These are phyloP conservation scores for Helleia helle DNA, from an alignment of 2,888 invertebrate genomes.

Conservation along the genomic window DNA sequence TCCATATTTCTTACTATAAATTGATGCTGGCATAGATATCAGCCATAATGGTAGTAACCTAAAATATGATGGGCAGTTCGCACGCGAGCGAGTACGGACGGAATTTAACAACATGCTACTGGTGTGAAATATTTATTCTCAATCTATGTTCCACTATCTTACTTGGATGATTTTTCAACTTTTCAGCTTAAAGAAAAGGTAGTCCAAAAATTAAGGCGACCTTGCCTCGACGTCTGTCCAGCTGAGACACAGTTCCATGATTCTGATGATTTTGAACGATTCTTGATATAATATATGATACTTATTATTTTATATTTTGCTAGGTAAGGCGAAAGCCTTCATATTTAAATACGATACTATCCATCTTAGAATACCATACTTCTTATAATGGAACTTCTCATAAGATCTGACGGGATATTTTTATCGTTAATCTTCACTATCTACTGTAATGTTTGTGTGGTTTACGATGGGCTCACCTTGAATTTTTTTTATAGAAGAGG, in stretches of 20 bases:
- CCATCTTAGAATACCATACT: too few relatives aligned
- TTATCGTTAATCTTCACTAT: too few relatives aligned
- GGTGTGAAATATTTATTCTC: not conserved
- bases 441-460: too few relatives aligned
- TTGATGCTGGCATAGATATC: constrained; percentile 12
- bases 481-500: too few relatives aligned
- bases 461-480: too few relatives aligned
- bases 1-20: constrained; percentile 10
- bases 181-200: too few relatives aligned
- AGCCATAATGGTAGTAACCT: constrained; percentile 10
- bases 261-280: not conserved
- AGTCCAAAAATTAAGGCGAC: not conserved
- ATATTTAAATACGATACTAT: too few relatives aligned
- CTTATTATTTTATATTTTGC: too few relatives aligned
- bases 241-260: constrained; percentile 1
- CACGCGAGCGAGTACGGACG: constrained; percentile 6
- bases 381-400: too few relatives aligned
- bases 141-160: not conserved
- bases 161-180: constrained; percentile 4
- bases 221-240: not conserved
- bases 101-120: not conserved
- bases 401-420: too few relatives aligned
- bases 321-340: too few relatives aligned
- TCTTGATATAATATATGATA: too few relatives aligned
- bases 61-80: constrained; percentile 7